Percentiles rank a stretch among this genome's conserved stretches.
phyloP scores from a whole-genome alignment of 2,888 invertebrate genomes.

The Seladonia tumulorum region DNA sequence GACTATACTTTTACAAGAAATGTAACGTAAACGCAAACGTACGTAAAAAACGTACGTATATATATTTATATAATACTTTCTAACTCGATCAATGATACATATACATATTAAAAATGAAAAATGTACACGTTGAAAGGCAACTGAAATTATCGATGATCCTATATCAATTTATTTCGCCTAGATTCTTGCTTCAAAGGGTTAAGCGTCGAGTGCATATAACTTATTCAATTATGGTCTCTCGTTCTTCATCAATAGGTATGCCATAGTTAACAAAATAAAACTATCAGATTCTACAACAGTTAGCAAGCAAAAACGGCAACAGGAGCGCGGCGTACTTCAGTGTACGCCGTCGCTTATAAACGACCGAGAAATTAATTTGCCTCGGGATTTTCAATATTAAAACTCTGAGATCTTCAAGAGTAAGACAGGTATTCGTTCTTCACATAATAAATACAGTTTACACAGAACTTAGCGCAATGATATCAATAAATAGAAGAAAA shows the following conservation, averaged over 20 bases:
- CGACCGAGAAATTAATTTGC: slow-evolving; percentile 52
- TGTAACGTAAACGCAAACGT: slow-evolving; percentile 28
- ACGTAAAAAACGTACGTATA: too few relatives aligned
- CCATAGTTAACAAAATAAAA: slow-evolving; percentile 80
- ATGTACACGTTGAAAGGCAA: slow-evolving; percentile 26
- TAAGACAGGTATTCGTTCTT: not conserved
- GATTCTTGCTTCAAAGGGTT: slow-evolving; percentile 63
- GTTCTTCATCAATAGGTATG: slow-evolving; percentile 46
- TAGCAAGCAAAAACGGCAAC: slow-evolving; percentile 81
- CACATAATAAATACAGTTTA: not conserved
- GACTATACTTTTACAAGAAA: slow-evolving; percentile 13
- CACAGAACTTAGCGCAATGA: not conserved
- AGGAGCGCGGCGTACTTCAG: slow-evolving; percentile 47
- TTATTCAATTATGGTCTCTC: slow-evolving; percentile 27
- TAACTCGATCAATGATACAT: slow-evolving; percentile 23
- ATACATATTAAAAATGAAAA: slow-evolving; percentile 21
- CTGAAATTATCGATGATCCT: not conserved
- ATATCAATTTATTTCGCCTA: slow-evolving; percentile 19
- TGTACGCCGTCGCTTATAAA: slow-evolving; percentile 54
- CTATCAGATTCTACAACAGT: slow-evolving; percentile 82
- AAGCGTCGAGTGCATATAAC: slow-evolving; percentile 46
- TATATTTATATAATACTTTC: slow-evolving; percentile 6
- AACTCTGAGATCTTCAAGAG: not conserved
- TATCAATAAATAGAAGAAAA: not conserved
- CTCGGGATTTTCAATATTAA: slow-evolving; percentile 25